Evolutionary conservation across 2,113 vertebrate genomes (phyloP).

Genomic region (Stegostoma tigrinum): DNA sequence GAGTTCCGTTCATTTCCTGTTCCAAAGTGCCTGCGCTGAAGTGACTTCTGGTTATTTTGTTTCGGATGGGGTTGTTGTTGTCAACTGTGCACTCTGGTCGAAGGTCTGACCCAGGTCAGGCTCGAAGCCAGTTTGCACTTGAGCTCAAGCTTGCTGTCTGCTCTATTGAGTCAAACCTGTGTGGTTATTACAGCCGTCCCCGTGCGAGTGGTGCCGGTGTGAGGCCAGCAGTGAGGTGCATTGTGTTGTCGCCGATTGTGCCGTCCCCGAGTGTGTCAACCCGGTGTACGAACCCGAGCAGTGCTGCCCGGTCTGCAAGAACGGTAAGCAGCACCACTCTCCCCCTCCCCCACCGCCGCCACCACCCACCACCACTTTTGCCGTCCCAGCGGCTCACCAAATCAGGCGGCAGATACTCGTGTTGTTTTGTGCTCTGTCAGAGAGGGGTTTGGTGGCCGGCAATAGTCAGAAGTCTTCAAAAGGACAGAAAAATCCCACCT

Average conservation of each 20-base stretch:
- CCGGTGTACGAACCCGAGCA: slow-evolving; percentile 97
- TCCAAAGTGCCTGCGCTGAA: background rate
- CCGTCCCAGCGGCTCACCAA: no score
- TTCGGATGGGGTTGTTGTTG: background rate
- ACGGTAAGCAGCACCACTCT: slow-evolving; percentile 70
- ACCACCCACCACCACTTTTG: no score
- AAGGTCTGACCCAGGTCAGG: background rate
- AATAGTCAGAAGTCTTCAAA: background rate
- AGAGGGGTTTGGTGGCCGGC: background rate
- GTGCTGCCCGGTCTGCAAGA: slow-evolving; percentile 99
- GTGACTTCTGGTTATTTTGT: background rate
- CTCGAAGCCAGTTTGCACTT: background rate
- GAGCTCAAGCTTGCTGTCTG: background rate
- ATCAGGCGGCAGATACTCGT: no score
- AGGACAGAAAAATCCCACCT: background rate
- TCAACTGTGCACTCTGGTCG: background rate
- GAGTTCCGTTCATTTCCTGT: background rate
- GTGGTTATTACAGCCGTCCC: slow-evolving; percentile 67
- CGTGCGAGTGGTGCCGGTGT: slow-evolving; percentile 98
- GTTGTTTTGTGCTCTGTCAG: background rate
- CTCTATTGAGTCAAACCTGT: slow-evolving; percentile 40
- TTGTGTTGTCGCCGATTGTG: slow-evolving; percentile 98
- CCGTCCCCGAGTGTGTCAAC: slow-evolving; percentile 97
- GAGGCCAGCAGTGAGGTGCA: slow-evolving; percentile 99
- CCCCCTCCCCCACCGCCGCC: no score